Evolutionary conservation across 2,888 invertebrate genomes (phyloP), one percentile per base, ranked within the genome.

Genomic region (Apodemia mormo): DNA sequence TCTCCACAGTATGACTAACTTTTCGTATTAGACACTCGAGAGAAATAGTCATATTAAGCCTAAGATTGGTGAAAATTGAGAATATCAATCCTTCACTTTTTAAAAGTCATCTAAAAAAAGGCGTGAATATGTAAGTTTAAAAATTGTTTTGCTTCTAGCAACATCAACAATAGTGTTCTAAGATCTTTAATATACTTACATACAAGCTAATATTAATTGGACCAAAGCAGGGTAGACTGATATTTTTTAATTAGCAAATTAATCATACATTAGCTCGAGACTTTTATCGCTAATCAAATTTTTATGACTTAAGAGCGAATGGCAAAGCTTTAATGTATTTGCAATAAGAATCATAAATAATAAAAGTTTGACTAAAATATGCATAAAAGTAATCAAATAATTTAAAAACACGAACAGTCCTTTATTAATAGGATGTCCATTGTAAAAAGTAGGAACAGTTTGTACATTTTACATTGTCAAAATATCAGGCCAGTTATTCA

Each of bases 171-270:
- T 30, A 61, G 33, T 61, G 29, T 61, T 61, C 61, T 61, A 61
- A 61, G 61, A 61, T 30, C 30, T 61, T 61, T 33, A 61, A 30
- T 61, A 61, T 30, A 61, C 61, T 61, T 61, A 61, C 61, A 30
- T 14, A 33, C 61, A 61, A 61, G 33, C 33, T 61, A 61, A 61
- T 61, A 61, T 61, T 61, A 61, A 61, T 61, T 61, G 61, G 61
- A 61, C 61, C 61, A 33, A 61, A 61, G 61, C 61, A 5, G 61
- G 33, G 33, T 61, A 61, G 33, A 58, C 5, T 3, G 56, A 56
- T 30, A 10, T 33, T 33, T 61, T 61, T 61, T 58, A 61, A 30
- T 61, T 61, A 61, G 33, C 30, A 61, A 61, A 30, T 30, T 61
- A 61, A 61, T 61, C 10, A 29, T 61, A 33, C 29, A 14, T 7